Evolutionary conservation across 2,797 vertebrate species (phyloP).

Genomic region (Calcarius lapponicus): DNA sequence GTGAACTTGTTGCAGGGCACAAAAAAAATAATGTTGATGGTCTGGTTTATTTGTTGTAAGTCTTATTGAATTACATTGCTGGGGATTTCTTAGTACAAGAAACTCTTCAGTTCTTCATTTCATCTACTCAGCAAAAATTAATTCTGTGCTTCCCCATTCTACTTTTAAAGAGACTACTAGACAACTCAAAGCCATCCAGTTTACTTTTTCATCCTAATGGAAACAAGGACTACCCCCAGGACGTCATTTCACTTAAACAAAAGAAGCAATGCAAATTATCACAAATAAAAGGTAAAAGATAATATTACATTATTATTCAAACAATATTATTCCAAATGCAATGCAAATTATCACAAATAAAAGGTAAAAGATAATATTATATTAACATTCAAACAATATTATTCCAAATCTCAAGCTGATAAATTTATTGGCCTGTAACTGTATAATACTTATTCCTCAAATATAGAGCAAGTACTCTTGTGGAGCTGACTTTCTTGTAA

Average conservation of each 20-base stretch:
- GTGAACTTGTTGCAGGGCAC: neutral
- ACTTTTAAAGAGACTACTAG: neutral
- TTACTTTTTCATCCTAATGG: neutral
- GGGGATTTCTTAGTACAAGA: neutral
- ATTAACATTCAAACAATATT: neutral
- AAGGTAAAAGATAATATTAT: neutral
- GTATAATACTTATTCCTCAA: neutral
- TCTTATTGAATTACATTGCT: neutral
- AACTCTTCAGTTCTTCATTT: neutral
- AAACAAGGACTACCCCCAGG: neutral
- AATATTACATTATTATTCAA: neutral
- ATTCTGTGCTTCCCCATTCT: neutral
- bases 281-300: neutral
- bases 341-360: neutral
- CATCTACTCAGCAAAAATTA: neutral
- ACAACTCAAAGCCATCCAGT: neutral
- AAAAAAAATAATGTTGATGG: neutral
- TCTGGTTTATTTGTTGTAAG: neutral
- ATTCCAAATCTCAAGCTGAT: neutral
- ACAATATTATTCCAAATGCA: neutral
- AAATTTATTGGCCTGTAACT: neutral
- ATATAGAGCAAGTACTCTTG: neutral
- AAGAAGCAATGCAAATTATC: neutral
- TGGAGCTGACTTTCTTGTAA: neutral
- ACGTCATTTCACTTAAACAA: neutral